Conservation (phyloP, 1,140 invertebrate genomes). For the Frieseomelitta varia region DNA sequence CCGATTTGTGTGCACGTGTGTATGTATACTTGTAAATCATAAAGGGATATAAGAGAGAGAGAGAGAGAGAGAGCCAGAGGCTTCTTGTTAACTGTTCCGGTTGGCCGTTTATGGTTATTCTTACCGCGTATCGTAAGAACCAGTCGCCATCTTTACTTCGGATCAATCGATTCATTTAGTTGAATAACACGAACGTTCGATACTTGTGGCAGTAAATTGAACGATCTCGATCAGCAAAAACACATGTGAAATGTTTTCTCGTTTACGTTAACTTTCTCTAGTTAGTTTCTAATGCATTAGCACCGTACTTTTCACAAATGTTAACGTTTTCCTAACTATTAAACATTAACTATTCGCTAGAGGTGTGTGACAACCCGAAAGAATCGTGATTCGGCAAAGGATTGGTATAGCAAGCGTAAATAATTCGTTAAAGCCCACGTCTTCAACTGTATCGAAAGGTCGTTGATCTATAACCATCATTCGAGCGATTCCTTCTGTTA, state of each 20-base stretch:
- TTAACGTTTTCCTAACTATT: too few relatives aligned
- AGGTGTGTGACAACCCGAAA: too few relatives aligned
- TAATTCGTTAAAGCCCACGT: too few relatives aligned
- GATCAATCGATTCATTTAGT: not conserved
- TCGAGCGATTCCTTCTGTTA: too few relatives aligned
- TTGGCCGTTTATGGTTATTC: not conserved
- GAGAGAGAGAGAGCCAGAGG: too few relatives aligned
- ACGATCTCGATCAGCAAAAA: not conserved
- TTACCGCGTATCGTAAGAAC: not conserved
- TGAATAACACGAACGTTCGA: too few relatives aligned
- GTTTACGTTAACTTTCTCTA: not conserved
- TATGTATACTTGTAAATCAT: slow-evolving; percentile 1
- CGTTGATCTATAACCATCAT: too few relatives aligned
- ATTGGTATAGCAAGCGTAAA: too few relatives aligned
- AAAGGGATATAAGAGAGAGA: not conserved
- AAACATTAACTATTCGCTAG: too few relatives aligned
- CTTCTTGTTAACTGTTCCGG: not conserved
- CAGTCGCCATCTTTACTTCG: not conserved
- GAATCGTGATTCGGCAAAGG: too few relatives aligned
- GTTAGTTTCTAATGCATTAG: not conserved
- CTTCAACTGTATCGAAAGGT: too few relatives aligned
- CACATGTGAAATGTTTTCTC: not conserved
- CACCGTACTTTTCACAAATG: not conserved
- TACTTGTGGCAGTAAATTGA: too few relatives aligned
- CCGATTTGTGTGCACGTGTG: not conserved